Base-by-base conservation (phyloP, 1,140 invertebrate genomes). In the Samia ricini region DNA sequence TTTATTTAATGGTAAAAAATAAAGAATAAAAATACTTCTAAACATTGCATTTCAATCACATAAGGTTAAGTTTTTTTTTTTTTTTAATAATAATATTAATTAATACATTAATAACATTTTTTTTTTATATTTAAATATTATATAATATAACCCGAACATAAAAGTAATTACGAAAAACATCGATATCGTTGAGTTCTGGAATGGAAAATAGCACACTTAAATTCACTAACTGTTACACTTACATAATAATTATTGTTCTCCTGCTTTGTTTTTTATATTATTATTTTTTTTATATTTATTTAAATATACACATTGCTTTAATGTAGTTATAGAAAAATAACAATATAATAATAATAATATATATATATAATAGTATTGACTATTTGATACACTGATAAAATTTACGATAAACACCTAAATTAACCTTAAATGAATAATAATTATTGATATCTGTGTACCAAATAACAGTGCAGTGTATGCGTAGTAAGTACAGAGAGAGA, bases 21-120 rank as follows among this genome's bases (percentile, higher is more conserved):
- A 90, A 90, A 88, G 81, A 90, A 88, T 88, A 90, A 90, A 70
- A 90, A 90, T 90, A 90, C 88, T 90, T 89, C 83, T 90, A 90
- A 90, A 90, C 85, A 90, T 90, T 90, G 88, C 88, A 90, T 90
- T 90, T 89, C 86, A 89, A 90, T 90, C 88, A 90, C 88, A 88
- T 90, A 88, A 87, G 85, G 85, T 90, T 88, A 85, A 88, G 82
- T 90, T 85, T 86, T 83, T n/a, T n/a, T n/a, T n/a, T n/a, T n/a
- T n/a, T n/a, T n/a, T n/a, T n/a, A n/a, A n/a, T n/a, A n/a, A n/a
- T n/a, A n/a, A n/a, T n/a, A n/a, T n/a, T n/a, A n/a, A n/a, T 86
- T 84, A 84, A 90, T 86, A 88, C 80, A 85, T 86, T 86, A 87
- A 88, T 88, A 90, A 88, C 88, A 88, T 88, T 77, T 84, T 88